Conservation (phyloP, 2,797 vertebrate genomes). For the Coendou prehensilis region DNA sequence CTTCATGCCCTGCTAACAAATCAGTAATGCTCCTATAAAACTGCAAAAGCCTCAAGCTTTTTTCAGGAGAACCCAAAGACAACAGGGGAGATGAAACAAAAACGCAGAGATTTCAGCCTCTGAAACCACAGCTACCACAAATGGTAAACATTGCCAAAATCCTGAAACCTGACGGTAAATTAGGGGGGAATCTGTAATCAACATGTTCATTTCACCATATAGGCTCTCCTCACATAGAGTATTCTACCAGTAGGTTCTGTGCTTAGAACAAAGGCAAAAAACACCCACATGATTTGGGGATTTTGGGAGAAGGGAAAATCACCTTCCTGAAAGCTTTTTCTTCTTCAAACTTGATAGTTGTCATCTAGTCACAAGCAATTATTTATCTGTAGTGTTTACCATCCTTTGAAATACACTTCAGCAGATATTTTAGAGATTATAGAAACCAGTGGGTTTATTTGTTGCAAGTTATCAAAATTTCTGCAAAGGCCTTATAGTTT, state of each 20-base stretch:
- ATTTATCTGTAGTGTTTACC: not conserved
- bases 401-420: not conserved
- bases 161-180: not conserved
- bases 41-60: not conserved
- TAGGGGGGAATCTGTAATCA: not conserved
- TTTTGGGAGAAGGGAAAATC: not conserved
- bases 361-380: not conserved
- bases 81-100: not conserved
- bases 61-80: not conserved
- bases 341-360: conserved; percentile 11
- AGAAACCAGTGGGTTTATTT: not conserved
- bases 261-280: not conserved
- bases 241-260: not conserved
- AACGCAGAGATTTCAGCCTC: not conserved
- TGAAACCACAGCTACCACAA: not conserved
- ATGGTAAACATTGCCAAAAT: not conserved
- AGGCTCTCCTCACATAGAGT: not conserved
- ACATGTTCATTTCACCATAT: not conserved
- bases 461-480: conserved; percentile 24
- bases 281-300: not conserved
- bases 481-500: not conserved
- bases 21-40: not conserved
- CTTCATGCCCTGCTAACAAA: not conserved
- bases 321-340: not conserved
- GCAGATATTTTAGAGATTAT: conserved; percentile 11